Evolutionary conservation across 2,888 invertebrate species (phyloP), one percentile per base, ranked within the genome.

Genomic region (Macrophya alboannulata): DNA sequence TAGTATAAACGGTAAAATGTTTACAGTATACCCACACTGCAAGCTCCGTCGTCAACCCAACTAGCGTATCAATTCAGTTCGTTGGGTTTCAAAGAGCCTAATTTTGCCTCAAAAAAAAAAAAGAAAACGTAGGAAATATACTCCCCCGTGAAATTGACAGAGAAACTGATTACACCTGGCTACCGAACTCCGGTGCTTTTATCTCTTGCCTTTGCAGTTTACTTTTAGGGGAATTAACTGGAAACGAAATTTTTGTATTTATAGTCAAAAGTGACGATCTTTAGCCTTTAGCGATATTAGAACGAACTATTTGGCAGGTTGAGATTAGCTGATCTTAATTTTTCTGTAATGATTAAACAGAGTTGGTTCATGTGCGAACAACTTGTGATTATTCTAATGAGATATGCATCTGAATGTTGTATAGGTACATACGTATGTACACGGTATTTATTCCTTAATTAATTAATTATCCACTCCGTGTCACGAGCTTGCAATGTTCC

Each of bases 81-180:
- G n/a, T 45, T 25, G 15, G 25, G 15, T 48, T 48, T 76, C 43
- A 48, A 76, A 17, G 51, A n/a, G 31, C 25, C 48, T 76, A 21
- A 48, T 76, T 51, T n/a, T 8, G 48, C 76, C 25, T 45, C 25
- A 25, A 76, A 40, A n/a, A 37, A 9, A n/a, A 48, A 76, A 51
- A 25, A 21, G 25, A 25, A 76, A 71, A n/a, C 17, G 40, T 17
- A 37, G 10, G 21, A 48, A 76, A 51, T 31, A 21, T 10, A 43
- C 48, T 48, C 8, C 21, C 12, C 48, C 48, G 71, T 31, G 37
- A 37, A 37, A 40, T 71, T 8, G 25, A 45, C 76, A 48, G 25
- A 76, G n/a, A 76, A 76, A 45, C 76, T 21, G 21, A 45, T 76
- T 76, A 40, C 74, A 74, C 43, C 74, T 17, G 37, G n/a, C 31